Evolutionary conservation across 2,797 vertebrate genomes (phyloP).

Genomic region (Lepus oiostolus): DNA sequence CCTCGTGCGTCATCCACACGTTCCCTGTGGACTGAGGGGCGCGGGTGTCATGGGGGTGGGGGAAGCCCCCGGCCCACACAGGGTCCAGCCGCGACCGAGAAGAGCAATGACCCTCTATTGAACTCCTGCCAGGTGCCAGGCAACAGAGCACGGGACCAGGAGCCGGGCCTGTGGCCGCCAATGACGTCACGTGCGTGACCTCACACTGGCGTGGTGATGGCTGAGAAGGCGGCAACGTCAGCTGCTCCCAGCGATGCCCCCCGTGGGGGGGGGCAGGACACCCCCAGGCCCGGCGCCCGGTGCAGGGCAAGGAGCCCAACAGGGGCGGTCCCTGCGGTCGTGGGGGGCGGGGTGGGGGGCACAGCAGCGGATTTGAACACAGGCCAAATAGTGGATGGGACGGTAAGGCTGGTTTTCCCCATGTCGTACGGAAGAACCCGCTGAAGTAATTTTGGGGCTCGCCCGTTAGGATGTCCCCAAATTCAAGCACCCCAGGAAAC

Average conservation of each 20-base stretch:
- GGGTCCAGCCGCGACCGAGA: not conserved
- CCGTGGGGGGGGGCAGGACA: not conserved
- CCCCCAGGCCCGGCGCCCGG: no score
- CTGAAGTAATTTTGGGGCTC: not conserved
- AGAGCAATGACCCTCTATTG: not conserved
- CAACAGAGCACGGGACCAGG: not conserved
- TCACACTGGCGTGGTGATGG: not conserved
- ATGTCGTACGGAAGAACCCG: no score
- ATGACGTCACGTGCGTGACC: not conserved
- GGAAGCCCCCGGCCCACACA: not conserved
- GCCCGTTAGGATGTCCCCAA: not conserved
- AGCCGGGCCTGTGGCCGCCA: not conserved
- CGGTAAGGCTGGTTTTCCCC: no score
- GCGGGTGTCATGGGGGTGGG: not conserved
- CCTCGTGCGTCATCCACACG: constrained; percentile 97
- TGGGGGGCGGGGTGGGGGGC: no score
- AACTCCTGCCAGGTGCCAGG: not conserved
- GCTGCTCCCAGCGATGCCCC: not conserved
- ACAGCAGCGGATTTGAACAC: no score
- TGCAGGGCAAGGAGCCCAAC: not conserved
- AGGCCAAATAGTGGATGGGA: not conserved
- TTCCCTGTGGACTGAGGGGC: constrained; percentile 94
- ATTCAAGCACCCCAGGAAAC: not conserved
- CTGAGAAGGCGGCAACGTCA: not conserved
- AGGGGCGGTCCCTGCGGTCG: not conserved